These are phyloP conservation scores for Ips typographus DNA, from an alignment of 1,140 invertebrate genomes.

Conservation along the genomic window DNA sequence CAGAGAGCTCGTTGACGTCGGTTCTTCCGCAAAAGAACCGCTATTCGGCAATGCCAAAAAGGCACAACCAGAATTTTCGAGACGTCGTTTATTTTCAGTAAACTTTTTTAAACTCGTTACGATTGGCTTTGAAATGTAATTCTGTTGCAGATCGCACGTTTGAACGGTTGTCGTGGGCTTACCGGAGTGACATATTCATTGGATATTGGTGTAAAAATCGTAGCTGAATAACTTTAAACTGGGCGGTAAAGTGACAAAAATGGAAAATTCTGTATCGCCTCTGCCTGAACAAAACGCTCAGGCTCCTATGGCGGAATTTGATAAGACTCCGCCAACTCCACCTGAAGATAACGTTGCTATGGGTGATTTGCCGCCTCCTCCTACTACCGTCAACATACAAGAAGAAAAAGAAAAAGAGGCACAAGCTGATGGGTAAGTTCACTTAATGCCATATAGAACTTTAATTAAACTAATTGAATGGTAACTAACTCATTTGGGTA, in stretches of 20 bases:
- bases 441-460: too few relatives aligned
- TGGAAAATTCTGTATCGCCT: slow-evolving; percentile 64
- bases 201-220: too few relatives aligned
- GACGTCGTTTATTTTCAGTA: too few relatives aligned
- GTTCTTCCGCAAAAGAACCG: neutral
- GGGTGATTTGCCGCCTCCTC: slow-evolving; percentile 62
- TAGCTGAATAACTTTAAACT: neutral
- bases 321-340: slow-evolving; percentile 63
- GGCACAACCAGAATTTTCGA: neutral
- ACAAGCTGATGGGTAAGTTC: slow-evolving; percentile 46
- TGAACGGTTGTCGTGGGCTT: too few relatives aligned
- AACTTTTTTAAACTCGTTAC: too few relatives aligned
- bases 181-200: too few relatives aligned
- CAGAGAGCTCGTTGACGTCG: too few relatives aligned
- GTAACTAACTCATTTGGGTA: too few relatives aligned
- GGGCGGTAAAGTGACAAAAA: slow-evolving; percentile 37
- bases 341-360: slow-evolving; percentile 62
- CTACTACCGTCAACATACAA: slow-evolving; percentile 57
- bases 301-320: slow-evolving; percentile 64
- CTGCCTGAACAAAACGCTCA: slow-evolving; percentile 57
- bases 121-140: too few relatives aligned
- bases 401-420: slow-evolving; percentile 57
- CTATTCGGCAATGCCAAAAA: slow-evolving; percentile 2
- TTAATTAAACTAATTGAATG: too few relatives aligned
- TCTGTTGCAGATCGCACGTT: too few relatives aligned